A percentile compares a stretch with the other conserved stretches of the same genome.
Evolutionary conservation across 1,140 invertebrate species (phyloP).

Genomic region (Melipona quadrifasciata): DNA sequence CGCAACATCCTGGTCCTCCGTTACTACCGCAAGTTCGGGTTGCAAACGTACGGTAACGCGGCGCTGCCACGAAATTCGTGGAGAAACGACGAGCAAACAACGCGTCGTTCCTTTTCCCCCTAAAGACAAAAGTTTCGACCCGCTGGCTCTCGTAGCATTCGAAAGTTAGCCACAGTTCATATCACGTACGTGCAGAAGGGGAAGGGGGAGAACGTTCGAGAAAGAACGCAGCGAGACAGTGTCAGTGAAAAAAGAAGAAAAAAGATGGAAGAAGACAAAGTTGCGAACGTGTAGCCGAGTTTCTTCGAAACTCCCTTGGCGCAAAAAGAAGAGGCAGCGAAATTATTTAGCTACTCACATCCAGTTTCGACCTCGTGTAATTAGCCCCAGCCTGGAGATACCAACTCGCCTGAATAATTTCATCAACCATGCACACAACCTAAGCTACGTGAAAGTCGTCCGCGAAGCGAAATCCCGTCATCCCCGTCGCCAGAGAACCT

Average conservation of each 20-base stretch:
- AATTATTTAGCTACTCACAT: constrained; percentile 13
- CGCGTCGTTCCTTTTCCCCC: neutral
- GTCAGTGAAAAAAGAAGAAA: too few species aligned
- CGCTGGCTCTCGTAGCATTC: too few species aligned
- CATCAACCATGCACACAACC: neutral
- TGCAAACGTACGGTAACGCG: neutral
- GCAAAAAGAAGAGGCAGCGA: too few species aligned
- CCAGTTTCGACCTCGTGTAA: neutral
- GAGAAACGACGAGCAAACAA: neutral
- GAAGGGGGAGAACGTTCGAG: neutral
- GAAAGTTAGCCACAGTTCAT: neutral
- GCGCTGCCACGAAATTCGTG: neutral
- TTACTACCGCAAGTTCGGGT: neutral
- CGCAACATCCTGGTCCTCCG: neutral
- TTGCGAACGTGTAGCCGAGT: too few species aligned
- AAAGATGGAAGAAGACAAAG: neutral
- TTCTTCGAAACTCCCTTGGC: neutral
- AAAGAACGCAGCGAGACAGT: neutral
- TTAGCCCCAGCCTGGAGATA: too few species aligned
- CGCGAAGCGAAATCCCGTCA: neutral
- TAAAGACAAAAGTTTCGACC: neutral
- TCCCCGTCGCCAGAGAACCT: constrained; percentile 39
- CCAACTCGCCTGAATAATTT: neutral
- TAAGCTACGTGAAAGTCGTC: constrained; percentile 1
- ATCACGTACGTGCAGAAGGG: too few species aligned